Percentiles rank a stretch among this genome's conserved stretches.
These are phyloP conservation scores for Calyptomena viridis DNA, from an alignment of 2,113 vertebrate species.

Conservation along the genomic window DNA sequence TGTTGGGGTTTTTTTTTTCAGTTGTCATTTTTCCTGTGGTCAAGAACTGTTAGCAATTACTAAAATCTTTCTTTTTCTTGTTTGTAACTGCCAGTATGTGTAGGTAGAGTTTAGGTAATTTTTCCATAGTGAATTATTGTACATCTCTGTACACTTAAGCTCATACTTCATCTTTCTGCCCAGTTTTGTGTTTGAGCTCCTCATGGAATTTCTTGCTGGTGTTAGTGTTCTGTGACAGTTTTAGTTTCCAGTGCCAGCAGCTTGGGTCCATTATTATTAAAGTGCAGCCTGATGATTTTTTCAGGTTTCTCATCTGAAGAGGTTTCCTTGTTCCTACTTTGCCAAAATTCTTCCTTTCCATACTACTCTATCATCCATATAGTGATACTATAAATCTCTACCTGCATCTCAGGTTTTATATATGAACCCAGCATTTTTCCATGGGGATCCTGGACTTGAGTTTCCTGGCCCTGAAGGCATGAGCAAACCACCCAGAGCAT, in stretches of 20 bases:
- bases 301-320: not conserved
- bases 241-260: not conserved
- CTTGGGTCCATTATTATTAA: not conserved
- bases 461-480: not conserved
- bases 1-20: not conserved
- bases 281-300: not conserved
- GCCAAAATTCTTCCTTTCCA: not conserved
- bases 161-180: not conserved
- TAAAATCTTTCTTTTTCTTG: not conserved
- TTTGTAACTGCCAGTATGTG: not conserved
- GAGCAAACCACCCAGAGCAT: not conserved
- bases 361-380: not conserved
- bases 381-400: not conserved
- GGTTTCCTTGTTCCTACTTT: not conserved
- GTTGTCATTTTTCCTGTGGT: not conserved
- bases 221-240: not conserved
- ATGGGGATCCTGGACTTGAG: not conserved
- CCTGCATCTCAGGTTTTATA: not conserved
- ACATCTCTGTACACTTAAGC: not conserved
- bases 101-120: not conserved
- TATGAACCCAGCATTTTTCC: not conserved
- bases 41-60: not conserved
- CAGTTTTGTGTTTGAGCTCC: not conserved
- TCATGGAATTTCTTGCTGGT: not conserved
- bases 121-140: not conserved